Conservation (phyloP, 2,797 vertebrate species). For the Tragelaphus oryx region DNA sequence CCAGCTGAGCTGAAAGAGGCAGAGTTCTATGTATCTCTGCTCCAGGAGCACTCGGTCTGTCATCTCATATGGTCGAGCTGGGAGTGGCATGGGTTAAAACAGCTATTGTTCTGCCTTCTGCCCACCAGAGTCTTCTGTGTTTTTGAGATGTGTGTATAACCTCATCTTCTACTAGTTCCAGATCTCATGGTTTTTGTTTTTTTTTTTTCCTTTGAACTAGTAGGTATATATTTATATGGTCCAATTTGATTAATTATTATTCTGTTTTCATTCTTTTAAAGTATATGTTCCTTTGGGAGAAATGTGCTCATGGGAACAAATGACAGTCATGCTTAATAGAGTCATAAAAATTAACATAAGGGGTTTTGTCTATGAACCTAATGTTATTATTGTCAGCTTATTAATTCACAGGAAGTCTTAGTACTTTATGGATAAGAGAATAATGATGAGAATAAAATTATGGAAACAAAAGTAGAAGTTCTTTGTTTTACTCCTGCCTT, state of each 20-base stretch:
- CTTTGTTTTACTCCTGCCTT: neutral
- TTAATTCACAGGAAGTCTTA: neutral
- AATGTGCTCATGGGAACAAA: neutral
- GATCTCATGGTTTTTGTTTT: neutral
- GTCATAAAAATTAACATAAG: neutral
- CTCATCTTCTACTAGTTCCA: neutral
- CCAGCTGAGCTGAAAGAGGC: neutral
- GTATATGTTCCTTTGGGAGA: neutral
- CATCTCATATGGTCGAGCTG: neutral
- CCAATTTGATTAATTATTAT: slow-evolving; percentile 16
- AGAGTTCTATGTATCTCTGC: neutral
- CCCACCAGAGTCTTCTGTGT: neutral
- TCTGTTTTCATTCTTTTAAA: neutral
- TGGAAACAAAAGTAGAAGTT: neutral
- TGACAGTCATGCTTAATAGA: neutral
- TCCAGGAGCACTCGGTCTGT: neutral
- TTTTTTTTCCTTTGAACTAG: neutral
- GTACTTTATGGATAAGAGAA: neutral
- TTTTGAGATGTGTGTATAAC: neutral
- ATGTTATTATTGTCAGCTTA: neutral
- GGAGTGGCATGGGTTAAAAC: neutral
- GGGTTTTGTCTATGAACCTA: neutral
- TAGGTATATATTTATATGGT: neutral
- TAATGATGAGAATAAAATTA: neutral
- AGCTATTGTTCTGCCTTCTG: neutral